Percentiles rank a stretch among this genome's conserved stretches.
These are phyloP conservation scores for Nilaparvata lugens DNA, from an alignment of 1,140 invertebrate species.

Conservation along the genomic window DNA sequence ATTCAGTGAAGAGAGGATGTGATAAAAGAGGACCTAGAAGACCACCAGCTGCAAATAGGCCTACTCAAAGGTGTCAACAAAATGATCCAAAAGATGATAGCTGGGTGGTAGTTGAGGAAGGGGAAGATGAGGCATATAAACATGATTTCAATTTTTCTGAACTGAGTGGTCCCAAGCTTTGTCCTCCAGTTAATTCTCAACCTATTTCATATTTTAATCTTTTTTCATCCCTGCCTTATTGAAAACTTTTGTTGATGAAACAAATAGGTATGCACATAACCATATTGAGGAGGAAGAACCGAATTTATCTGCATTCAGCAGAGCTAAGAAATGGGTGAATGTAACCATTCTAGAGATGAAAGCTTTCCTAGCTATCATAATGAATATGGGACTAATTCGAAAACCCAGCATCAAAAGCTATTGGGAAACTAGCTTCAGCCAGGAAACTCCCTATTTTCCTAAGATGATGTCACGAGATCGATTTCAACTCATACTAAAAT, in stretches of 20 bases:
- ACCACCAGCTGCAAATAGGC: background rate
- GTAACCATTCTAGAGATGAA: conserved; percentile 1
- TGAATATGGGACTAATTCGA: conserved; percentile 5
- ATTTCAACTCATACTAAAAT: conserved; percentile 6
- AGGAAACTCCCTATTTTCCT: background rate
- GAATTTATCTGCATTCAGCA: background rate
- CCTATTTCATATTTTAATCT: conserved; percentile 1
- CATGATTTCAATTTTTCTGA: background rate
- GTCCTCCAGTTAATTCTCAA: background rate
- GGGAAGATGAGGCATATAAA: background rate
- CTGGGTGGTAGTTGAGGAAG: background rate
- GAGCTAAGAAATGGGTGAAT: background rate
- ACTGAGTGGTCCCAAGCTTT: conserved; percentile 4
- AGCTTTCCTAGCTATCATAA: conserved; percentile 4
- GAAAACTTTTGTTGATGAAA: conserved; percentile 1
- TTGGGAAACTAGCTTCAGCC: background rate
- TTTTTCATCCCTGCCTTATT: conserved; percentile 6
- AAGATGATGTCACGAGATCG: background rate
- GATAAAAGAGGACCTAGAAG: background rate
- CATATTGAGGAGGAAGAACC: background rate
- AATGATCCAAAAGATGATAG: background rate
- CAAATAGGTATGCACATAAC: background rate
- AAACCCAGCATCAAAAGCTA: conserved; percentile 1
- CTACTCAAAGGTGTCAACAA: background rate
- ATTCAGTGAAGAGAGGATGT: background rate